Base-by-base conservation (phyloP, 2,113 vertebrate species). In the Vulpes ferrilata region DNA sequence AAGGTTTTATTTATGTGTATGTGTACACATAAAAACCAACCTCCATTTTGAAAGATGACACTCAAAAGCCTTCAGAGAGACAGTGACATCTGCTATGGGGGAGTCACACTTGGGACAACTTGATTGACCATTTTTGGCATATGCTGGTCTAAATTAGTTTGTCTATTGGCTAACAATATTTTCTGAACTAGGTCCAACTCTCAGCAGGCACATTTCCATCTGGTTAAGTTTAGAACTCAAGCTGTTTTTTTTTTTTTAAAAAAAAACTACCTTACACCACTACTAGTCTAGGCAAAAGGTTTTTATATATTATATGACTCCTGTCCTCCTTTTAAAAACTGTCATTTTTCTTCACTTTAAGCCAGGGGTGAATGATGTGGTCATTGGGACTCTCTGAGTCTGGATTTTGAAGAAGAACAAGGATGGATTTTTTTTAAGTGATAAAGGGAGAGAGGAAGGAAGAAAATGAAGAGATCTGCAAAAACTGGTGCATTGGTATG, bases 201-300 rank as follows among this genome's bases (percentile, higher is more conserved):
- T 98, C 98, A 98, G 97, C 98, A 99, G 99, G 98, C 99, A 99
- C 96, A 98, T 98, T 99, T 99, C 99, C 99, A 99, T 99, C 99
- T 99, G 98, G 98, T 99, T 98, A 99, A 98, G 98, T 99, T 99
- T 99, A 98, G 98, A 98, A 98, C 94, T 99, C 98, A 99, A 99
- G 98, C 99, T 99, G 98, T 98, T 98, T 98, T 88, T 78, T 88
- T 92, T 95, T 86, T 38, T 38, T 59, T n/a, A n/a, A n/a, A 2
- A 4, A 43, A 93, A 83, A 90, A 62, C 73, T 94, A 94, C 97
- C 96, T 98, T 98, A 93, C 90, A 98, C 96, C 85, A 98, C 95
- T 98, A 98, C 93, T 96, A 98, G 87, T 97, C 96, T 96, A 98
- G 96, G 96, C 96, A 74, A 97, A 98, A 96, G 76, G 20, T 38